phyloP scores from a whole-genome alignment of 2,888 invertebrate genomes.

The Machimus rusticus region DNA sequence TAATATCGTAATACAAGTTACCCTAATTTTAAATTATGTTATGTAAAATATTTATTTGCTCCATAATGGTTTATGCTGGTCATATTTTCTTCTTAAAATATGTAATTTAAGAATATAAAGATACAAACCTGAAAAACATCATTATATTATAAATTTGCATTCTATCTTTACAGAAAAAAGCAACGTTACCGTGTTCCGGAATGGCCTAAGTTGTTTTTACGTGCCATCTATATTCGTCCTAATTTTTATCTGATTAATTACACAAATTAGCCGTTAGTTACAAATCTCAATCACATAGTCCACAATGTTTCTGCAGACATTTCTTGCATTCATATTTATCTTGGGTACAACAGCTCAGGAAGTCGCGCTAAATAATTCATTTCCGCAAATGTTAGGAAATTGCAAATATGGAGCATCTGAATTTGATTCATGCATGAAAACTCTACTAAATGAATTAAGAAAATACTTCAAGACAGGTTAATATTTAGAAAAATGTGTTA shows the following conservation, averaged over 20 bases:
- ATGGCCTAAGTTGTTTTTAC: background rate
- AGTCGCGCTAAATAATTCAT: background rate
- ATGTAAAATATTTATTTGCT: no score
- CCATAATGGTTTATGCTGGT: no score
- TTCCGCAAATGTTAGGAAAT: conserved; percentile 64
- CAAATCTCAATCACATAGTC: background rate
- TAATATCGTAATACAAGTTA: no score
- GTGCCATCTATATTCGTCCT: background rate
- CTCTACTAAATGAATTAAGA: conserved; percentile 74
- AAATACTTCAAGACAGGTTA: conserved; percentile 76
- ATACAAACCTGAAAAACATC: background rate
- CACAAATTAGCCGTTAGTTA: background rate
- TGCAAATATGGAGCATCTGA: conserved; percentile 70
- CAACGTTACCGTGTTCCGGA: background rate
- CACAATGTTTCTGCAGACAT: background rate
- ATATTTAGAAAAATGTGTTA: background rate
- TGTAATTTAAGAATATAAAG: background rate
- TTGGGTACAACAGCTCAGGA: background rate
- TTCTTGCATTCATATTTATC: background rate
- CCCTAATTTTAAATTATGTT: no score
- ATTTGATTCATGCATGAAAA: conserved; percentile 77
- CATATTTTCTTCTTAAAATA: no score
- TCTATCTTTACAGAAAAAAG: background rate
- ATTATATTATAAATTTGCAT: background rate
- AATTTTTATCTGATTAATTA: background rate